Percentiles rank a stretch among this genome's conserved stretches.
Evolutionary conservation across 2,113 vertebrate genomes (phyloP).

Genomic region (Guaruba guarouba): DNA sequence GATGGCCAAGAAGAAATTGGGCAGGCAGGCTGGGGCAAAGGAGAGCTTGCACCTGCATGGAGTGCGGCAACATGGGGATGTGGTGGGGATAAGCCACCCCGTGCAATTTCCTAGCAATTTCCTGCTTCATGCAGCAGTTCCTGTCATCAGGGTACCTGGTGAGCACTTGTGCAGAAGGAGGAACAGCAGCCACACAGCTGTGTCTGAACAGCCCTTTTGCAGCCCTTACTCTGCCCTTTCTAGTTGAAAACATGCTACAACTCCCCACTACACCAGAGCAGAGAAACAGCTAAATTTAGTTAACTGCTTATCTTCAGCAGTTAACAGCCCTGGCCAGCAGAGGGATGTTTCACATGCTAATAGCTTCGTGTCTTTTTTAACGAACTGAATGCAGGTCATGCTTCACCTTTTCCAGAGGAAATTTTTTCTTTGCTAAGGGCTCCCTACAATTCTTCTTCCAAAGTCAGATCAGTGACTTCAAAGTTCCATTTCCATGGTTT

Average conservation of each 20-base stretch:
- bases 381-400: not conserved
- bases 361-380: not conserved
- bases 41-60: not conserved
- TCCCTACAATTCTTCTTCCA: not conserved
- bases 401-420: not conserved
- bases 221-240: not conserved
- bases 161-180: not conserved
- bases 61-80: fast-evolving
- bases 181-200: not conserved
- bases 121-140: not conserved
- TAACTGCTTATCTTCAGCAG: not conserved
- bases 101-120: fast-evolving
- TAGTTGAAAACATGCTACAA: not conserved
- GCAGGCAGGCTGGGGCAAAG: not conserved
- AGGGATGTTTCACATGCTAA: not conserved
- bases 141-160: not conserved
- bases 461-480: not conserved
- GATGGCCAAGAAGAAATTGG: not conserved
- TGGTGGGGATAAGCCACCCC: fast-evolving
- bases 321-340: not conserved
- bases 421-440: not conserved
- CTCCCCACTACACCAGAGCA: not conserved
- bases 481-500: not conserved
- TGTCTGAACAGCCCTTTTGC: not conserved
- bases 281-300: not conserved